These are phyloP conservation scores for Parauchenoglanis ngamensis DNA, from an alignment of 2,797 vertebrate species.

Conservation along the genomic window DNA sequence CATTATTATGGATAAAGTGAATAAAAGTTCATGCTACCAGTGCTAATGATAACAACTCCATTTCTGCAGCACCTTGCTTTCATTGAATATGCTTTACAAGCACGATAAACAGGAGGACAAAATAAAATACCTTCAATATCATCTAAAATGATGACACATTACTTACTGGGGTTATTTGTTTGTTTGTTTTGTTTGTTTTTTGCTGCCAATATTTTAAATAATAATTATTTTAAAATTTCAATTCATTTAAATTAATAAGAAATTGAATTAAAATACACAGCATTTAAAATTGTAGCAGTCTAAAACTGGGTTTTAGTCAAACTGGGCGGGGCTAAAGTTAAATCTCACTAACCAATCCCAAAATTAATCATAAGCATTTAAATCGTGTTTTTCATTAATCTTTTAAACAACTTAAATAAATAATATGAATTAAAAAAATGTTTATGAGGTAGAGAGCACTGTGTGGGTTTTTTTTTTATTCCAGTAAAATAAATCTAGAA, in stretches of 20 bases:
- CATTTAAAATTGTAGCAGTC: background rate
- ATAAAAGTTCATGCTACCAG: background rate
- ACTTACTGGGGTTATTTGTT: background rate
- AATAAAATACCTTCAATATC: background rate
- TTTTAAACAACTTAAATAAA: background rate
- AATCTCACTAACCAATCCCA: background rate
- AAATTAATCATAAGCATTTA: background rate
- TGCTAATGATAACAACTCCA: background rate
- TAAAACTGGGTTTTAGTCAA: background rate
- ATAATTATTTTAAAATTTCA: background rate
- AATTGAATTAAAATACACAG: background rate
- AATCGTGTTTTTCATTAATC: too few species aligned
- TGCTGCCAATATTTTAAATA: background rate
- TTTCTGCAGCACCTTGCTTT: background rate
- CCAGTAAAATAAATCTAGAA: background rate
- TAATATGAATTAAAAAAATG: background rate
- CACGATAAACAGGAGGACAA: background rate
- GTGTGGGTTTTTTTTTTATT: background rate
- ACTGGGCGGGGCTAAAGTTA: background rate
- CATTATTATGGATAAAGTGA: background rate
- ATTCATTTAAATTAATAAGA: background rate
- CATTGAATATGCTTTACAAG: background rate
- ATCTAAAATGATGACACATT: too few species aligned
- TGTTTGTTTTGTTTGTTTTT: background rate
- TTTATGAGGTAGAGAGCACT: background rate